A percentile compares a stretch with the other conserved stretches of the same genome.
Evolutionary conservation across 2,888 invertebrate species (phyloP).

Genomic region (Vesta saturnalis): DNA sequence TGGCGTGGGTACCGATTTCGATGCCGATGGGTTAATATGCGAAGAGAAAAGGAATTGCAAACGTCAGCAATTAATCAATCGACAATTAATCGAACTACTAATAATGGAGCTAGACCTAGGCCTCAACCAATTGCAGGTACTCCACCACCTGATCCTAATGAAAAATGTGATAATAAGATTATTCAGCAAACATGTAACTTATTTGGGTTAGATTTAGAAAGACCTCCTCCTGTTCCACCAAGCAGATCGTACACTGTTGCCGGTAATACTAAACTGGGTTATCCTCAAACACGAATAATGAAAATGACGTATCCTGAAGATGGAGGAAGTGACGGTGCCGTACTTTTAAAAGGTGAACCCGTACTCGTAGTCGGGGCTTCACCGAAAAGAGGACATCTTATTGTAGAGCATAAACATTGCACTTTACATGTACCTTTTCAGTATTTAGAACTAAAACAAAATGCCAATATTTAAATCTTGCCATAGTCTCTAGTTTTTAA

Average conservation of each 20-base stretch:
- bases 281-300: constrained; percentile 92
- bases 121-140: constrained; percentile 93
- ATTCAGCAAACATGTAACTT: constrained; percentile 91
- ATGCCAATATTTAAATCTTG: constrained; percentile 58
- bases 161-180: constrained; percentile 88
- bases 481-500: constrained; percentile 26
- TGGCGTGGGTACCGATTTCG: constrained; percentile 86
- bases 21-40: constrained; percentile 71
- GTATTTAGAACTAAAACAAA: constrained; percentile 77
- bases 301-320: constrained; percentile 83
- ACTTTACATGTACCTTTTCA: constrained; percentile 85
- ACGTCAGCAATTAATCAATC: constrained; percentile 39
- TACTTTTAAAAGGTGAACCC: constrained; percentile 82
- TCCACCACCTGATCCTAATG: constrained; percentile 84
- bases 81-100: constrained; percentile 50
- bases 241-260: constrained; percentile 90
- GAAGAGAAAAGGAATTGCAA: constrained; percentile 55
- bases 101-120: constrained; percentile 69
- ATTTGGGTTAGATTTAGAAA: constrained; percentile 89
- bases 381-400: constrained; percentile 83
- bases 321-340: constrained; percentile 67
- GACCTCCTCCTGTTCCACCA: constrained; percentile 92
- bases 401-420: constrained; percentile 79
- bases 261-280: constrained; percentile 89
- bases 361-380: constrained; percentile 92